phyloP scores from a whole-genome alignment of 2,113 vertebrate species.

The Himantopus leucocephalus region DNA sequence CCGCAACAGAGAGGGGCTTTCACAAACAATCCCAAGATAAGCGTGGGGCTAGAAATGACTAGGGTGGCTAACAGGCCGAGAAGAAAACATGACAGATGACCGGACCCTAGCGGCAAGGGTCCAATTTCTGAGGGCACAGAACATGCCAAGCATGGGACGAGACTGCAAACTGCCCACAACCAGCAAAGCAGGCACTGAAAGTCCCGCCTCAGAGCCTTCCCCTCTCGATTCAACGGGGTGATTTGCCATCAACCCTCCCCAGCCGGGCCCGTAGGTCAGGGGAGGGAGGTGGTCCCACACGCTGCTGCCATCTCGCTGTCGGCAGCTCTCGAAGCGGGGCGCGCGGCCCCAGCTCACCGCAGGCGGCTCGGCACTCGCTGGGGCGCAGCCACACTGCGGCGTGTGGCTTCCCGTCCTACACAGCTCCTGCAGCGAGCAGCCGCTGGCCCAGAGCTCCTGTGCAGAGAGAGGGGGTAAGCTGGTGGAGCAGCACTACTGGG shows the following conservation, averaged over 20 bases:
- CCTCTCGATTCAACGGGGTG: accelerated
- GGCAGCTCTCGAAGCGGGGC: no score
- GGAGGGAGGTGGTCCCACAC: neutral
- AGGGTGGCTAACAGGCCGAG: accelerated
- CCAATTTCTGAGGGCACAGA: neutral
- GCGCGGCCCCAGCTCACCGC: no score
- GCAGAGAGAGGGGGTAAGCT: neutral
- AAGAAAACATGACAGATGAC: neutral
- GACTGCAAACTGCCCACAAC: neutral
- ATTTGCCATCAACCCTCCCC: neutral
- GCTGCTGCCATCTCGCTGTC: neutral
- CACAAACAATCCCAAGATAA: neutral
- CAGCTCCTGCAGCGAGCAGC: neutral
- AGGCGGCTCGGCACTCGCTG: neutral
- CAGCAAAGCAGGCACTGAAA: neutral
- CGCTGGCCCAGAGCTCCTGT: accelerated
- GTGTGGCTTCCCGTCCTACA: neutral
- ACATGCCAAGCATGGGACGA: accelerated
- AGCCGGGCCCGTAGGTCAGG: accelerated
- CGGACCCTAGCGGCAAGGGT: neutral
- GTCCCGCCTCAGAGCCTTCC: neutral
- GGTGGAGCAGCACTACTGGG: neutral
- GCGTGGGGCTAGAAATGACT: accelerated
- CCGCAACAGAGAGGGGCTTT: neutral
- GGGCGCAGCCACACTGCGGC: neutral